Evolutionary conservation across 92 coral and sea anemone species (phyloP).

Genomic region (Diadumene lineata): DNA sequence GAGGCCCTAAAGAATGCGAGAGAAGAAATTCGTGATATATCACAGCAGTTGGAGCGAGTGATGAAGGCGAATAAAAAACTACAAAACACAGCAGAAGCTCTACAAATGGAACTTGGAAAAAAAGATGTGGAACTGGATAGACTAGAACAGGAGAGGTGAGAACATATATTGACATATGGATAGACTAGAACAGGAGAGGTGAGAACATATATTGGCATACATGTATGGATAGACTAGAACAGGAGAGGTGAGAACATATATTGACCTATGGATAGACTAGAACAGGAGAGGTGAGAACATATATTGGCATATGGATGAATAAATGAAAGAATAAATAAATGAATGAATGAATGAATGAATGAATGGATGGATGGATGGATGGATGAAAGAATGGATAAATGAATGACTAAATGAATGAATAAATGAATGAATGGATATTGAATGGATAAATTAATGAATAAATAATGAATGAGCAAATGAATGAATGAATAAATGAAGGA

Average conservation of each 20-base stretch:
- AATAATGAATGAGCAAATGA: background rate
- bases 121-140: constrained; percentile 72
- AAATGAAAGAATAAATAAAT: too few relatives aligned
- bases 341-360: too few relatives aligned
- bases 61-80: constrained; percentile 74
- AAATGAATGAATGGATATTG: background rate
- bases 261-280: background rate
- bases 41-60: constrained; percentile 70
- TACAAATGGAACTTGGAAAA: constrained; percentile 75
- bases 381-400: too few relatives aligned
- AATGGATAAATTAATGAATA: background rate
- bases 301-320: too few relatives aligned
- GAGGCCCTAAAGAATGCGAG: constrained; percentile 69
- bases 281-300: constrained; percentile 2
- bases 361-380: too few relatives aligned
- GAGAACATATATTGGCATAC: too few relatives aligned
- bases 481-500: background rate
- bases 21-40: constrained; percentile 62
- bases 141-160: constrained; percentile 61
- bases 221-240: constrained; percentile 59
- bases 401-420: constrained; percentile 1
- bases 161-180: background rate
- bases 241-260: constrained; percentile 46
- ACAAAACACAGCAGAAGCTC: constrained; percentile 69
- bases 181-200: constrained; percentile 3